Base-by-base conservation (phyloP, 2,797 vertebrate genomes). In the Mus caroli region DNA sequence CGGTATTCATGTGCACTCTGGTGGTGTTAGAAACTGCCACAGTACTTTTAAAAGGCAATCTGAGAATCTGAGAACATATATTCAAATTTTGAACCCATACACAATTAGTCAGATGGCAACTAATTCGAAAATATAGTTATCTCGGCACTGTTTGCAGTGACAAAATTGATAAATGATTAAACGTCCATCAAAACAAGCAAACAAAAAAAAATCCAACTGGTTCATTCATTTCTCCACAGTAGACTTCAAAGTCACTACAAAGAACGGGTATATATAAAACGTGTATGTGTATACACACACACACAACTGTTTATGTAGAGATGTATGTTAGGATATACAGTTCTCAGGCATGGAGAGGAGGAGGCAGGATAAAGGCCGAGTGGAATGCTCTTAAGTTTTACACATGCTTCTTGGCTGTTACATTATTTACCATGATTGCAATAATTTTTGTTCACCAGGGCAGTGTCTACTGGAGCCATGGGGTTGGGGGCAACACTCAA, bases 81-180 rank as follows among this genome's bases (percentile, higher is more conserved):
- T 88, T 88, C 77, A 80, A 26, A 82, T 62, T 90, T 92, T 93
- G 77, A 90, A 83, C 50, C 52, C 37, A 86, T 46, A 46, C 6
- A 26, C 17, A 73, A 56, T 58, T 56, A 88, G 34, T 67, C 76
- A 87, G 56, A 10, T 46, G 94, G 43, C 31, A 84, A 64, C 64
- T 77, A 75, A 88, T 37, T 69, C 77, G n/a, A 46, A 91, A 89
- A 56, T 50, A 37, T 11, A 88, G 46, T 69, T 64, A 78, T 73
- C 58, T 90, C 75, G 91, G 83, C 84, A 56, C n/a, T 87, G 34
- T 62, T 73, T 50, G 31, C 10, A 64, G 69, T 50, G 69, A 37
- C 50, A 62, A 83, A 73, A 90, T 67, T 22, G 6, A 14, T 54
- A 80, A 94, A 26, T 56, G 50, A 31, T 28, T 82, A 73, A 76